These are phyloP conservation scores for Lerema accius DNA, from an alignment of 1,140 invertebrate genomes.

Conservation along the genomic window DNA sequence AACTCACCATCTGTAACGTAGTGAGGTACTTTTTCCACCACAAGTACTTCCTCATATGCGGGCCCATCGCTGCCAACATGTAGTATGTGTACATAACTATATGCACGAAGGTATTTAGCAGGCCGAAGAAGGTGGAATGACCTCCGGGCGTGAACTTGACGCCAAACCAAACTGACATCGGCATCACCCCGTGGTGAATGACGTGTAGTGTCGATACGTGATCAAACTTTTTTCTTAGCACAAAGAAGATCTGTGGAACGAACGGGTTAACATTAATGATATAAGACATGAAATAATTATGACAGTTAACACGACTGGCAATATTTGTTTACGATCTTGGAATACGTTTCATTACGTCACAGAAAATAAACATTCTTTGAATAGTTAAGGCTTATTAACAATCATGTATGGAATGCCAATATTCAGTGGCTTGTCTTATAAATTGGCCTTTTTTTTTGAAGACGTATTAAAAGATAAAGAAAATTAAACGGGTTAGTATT, in stretches of 20 bases:
- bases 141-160: slow-evolving; percentile 97
- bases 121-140: slow-evolving; percentile 92
- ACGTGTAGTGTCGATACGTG: slow-evolving; percentile 97
- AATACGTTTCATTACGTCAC: too few species aligned
- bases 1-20: slow-evolving; percentile 92
- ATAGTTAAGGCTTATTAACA: too few species aligned
- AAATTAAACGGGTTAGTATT: too few species aligned
- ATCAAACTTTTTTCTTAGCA: slow-evolving; percentile 95
- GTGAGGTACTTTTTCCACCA: too few species aligned
- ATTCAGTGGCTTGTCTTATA: too few species aligned
- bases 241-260: slow-evolving; percentile 91
- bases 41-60: slow-evolving; percentile 90
- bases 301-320: too few species aligned
- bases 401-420: too few species aligned
- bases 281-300: too few species aligned
- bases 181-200: slow-evolving; percentile 98
- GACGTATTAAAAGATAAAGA: too few species aligned
- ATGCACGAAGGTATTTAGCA: slow-evolving; percentile 94
- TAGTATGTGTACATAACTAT: slow-evolving; percentile 96
- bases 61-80: slow-evolving; percentile 92
- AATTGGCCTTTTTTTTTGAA: too few species aligned
- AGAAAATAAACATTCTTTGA: too few species aligned
- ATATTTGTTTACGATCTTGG: too few species aligned
- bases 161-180: slow-evolving; percentile 98
- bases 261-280: neutral